Evolutionary conservation across 2,888 invertebrate species (phyloP).

Genomic region (Priocnemis perturbator): DNA sequence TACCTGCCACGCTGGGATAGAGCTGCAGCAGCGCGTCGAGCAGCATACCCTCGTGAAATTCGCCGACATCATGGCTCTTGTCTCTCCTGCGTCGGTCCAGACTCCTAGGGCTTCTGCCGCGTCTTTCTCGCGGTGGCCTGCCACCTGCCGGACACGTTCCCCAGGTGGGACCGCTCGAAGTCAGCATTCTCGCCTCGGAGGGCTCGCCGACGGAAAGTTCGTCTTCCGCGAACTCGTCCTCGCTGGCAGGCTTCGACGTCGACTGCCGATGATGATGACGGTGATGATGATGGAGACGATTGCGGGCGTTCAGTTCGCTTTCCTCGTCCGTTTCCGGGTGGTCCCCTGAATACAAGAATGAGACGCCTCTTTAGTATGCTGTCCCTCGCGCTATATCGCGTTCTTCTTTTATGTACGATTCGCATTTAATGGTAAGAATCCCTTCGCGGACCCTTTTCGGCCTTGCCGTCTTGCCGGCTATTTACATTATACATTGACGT

Average conservation of each 20-base stretch:
- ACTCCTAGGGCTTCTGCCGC: conserved; percentile 74
- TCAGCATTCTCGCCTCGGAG: conserved; percentile 74
- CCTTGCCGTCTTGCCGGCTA: too few species aligned
- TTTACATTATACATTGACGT: too few species aligned
- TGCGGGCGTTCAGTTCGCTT: conserved; percentile 67
- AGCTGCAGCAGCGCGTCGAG: conserved; percentile 84
- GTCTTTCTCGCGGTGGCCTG: conserved; percentile 79
- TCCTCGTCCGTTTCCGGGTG: conserved; percentile 71
- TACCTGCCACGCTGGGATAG: conserved; percentile 83
- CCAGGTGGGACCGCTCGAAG: conserved; percentile 77
- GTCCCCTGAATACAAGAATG: conserved; percentile 58
- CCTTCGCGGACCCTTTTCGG: too few species aligned
- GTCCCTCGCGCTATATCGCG: too few species aligned
- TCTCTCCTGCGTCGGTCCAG: conserved; percentile 76
- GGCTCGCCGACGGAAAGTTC: conserved; percentile 79
- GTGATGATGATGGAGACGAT: conserved; percentile 65
- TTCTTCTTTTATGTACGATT: too few species aligned
- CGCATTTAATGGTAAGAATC: too few species aligned
- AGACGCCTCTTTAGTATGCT: background rate
- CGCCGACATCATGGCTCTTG: conserved; percentile 80
- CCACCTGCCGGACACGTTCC: conserved; percentile 79
- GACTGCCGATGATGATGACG: conserved; percentile 68
- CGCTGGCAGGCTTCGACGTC: conserved; percentile 79
- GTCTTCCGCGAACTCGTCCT: conserved; percentile 91
- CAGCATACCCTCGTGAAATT: conserved; percentile 88